These are phyloP conservation scores for Centruroides sculpturatus DNA, from an alignment of 1,140 invertebrate species.

Conservation along the genomic window DNA sequence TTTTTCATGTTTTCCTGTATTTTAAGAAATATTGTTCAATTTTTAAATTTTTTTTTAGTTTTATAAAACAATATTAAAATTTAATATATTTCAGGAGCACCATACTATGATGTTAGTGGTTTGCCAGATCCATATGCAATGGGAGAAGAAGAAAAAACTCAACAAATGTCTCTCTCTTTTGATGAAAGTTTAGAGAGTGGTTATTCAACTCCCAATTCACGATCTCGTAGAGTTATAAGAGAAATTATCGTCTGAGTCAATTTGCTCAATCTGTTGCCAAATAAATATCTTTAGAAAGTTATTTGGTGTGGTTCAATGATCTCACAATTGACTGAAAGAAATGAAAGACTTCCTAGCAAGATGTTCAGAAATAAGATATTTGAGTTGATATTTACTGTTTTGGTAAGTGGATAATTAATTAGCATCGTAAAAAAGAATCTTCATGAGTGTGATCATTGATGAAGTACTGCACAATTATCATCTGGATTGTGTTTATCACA, in stretches of 20 bases:
- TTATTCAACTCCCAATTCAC: conserved; percentile 81
- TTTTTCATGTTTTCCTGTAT: background rate
- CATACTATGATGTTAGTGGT: conserved; percentile 81
- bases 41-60: background rate
- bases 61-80: background rate
- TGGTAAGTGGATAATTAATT: too few species aligned
- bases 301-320: too few species aligned
- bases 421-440: too few species aligned
- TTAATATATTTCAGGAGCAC: conserved; percentile 48
- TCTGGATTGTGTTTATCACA: too few species aligned
- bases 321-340: too few species aligned
- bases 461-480: too few species aligned
- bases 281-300: too few species aligned
- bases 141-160: conserved; percentile 49
- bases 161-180: conserved; percentile 70
- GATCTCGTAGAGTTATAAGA: conserved; percentile 71
- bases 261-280: background rate
- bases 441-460: too few species aligned
- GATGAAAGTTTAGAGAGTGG: conserved; percentile 83
- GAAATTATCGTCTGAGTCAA: conserved; percentile 77
- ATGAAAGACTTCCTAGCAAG: too few species aligned
- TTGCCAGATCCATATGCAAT: conserved; percentile 64
- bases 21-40: conserved; percentile 52
- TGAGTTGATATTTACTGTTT: too few species aligned
- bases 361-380: too few species aligned